Evolutionary conservation across 2,797 vertebrate species (phyloP), one percentile per base, ranked within the genome.

Genomic region (Orestias chungarensis): DNA sequence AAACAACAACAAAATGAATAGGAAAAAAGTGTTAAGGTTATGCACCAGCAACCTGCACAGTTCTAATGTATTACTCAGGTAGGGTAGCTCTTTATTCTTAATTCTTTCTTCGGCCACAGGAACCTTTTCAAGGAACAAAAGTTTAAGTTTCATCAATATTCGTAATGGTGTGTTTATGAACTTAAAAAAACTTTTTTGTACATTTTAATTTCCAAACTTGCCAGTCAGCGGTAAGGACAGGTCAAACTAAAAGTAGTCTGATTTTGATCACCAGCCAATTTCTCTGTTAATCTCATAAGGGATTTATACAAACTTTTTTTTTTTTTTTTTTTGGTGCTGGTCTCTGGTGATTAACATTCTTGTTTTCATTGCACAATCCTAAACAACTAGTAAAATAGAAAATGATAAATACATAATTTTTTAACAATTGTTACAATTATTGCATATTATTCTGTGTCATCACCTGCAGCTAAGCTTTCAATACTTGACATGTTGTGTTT

Each of bases 401-500:
- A 72, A 47, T 14, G 12, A 47, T 52, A 15, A 12, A n/a, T 0
- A 14, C 15, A 9, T 2, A 57, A 57, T 33, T 57, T 9, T 57
- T 33, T 3, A 33, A 33, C 33, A 3, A 33, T 35, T 20, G 20
- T 35, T 31, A 35, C 18, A 35, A 11, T 2, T 23, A 23, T 11
- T 57, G 54, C 11, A 57, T 9, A 35, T 35, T 11, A 33, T 47
- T 47, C 14, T 20, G 6, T 42, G 12, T n/a, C 12, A 14, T 23
- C 23, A 15, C 17, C 1, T 3, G n/a, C 10, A 71, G 17, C 17
- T 25, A 72, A 74, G 74, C 29, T 64, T 75, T 65, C 7, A 11
- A 49, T 75, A 27, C 61, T 86, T 47, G 67, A 64, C 73, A 72
- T 81, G 71, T 88, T n/a, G n/a, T n/a, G n/a, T n/a, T n/a, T 78